Conservation (phyloP, 2,113 vertebrate species). For the Entelurus aequoreus region DNA sequence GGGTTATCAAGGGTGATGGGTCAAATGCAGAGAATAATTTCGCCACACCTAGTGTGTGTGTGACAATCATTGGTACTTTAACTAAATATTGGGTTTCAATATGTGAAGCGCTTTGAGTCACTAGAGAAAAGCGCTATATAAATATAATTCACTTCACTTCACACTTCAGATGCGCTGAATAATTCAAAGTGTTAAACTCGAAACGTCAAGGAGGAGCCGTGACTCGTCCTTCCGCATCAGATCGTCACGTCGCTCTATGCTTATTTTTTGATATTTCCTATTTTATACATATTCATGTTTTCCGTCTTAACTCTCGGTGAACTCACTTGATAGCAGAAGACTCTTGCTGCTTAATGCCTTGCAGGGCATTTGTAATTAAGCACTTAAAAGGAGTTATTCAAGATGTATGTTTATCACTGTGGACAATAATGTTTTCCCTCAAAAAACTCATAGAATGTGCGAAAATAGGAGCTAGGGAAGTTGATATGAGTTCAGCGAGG, state of each 20-base stretch:
- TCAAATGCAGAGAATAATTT: too few species aligned
- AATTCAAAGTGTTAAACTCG: conserved; percentile 61
- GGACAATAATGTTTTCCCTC: not conserved
- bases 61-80: too few species aligned
- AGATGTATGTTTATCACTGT: not conserved
- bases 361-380: conserved; percentile 1
- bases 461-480: not conserved
- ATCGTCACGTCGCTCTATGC: conserved; percentile 21
- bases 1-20: too few species aligned
- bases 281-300: conserved; percentile 5
- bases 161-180: not conserved
- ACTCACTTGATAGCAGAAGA: not conserved
- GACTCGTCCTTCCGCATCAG: conserved; percentile 36
- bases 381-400: not conserved
- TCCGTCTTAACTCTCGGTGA: not conserved
- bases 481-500: too few species aligned
- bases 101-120: too few species aligned
- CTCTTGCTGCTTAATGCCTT: conserved; percentile 3
- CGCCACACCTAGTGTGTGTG: too few species aligned
- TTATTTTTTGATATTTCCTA: conserved; percentile 3
- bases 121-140: too few species aligned
- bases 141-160: too few species aligned
- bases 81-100: too few species aligned
- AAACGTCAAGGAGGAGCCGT: conserved; percentile 50
- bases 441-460: not conserved